Evolutionary conservation across 2,113 vertebrate genomes (phyloP).

Genomic region (Malurus cyaneus): DNA sequence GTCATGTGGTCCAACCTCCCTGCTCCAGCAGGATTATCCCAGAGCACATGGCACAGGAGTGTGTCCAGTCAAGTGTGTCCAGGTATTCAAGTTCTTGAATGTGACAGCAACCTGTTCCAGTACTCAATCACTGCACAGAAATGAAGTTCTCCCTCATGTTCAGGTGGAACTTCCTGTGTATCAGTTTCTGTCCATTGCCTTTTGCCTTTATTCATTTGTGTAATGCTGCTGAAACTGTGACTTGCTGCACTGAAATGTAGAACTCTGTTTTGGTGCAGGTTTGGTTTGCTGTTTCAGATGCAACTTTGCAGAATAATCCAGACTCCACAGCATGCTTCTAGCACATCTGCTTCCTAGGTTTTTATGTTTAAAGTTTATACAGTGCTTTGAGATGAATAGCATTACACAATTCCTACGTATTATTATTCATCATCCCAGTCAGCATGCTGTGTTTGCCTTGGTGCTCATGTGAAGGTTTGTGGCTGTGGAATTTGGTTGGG

Average conservation of each 20-base stretch:
- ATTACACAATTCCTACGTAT: background rate
- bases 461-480: background rate
- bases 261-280: background rate
- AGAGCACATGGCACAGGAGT: background rate
- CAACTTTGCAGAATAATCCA: background rate
- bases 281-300: background rate
- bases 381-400: background rate
- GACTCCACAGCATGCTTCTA: background rate
- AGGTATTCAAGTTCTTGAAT: no score
- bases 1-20: background rate
- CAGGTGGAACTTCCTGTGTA: background rate
- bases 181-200: background rate
- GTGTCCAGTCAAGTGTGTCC: no score
- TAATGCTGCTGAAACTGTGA: background rate
- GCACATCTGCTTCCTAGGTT: background rate
- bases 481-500: background rate
- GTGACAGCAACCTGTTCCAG: no score
- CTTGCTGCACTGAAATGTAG: background rate
- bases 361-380: background rate
- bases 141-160: no score
- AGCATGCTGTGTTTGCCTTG: background rate
- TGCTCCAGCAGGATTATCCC: background rate
- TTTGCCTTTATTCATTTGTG: background rate
- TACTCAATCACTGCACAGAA: no score
- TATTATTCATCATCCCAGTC: background rate